Base-by-base conservation (phyloP, 2,888 invertebrate species). In the Nemotelus pantherinus region DNA sequence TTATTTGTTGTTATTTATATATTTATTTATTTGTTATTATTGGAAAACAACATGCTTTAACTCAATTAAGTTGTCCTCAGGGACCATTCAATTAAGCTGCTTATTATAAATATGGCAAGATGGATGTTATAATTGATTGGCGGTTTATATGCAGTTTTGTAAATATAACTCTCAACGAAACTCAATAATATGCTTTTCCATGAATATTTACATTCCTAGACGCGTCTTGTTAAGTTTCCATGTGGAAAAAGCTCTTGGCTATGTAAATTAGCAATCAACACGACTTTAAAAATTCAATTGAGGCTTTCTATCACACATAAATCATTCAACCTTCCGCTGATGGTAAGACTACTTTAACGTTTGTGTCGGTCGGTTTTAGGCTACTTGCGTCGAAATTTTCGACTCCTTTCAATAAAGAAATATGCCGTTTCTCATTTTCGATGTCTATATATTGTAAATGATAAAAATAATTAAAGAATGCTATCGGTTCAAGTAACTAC, bases 261-360 rank as follows among this genome's bases (percentile, higher is more conserved):
- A 25, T 25, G 25, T 25, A 25, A 25, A 25, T 25, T 25, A 25
- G 25, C 25, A 25, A 25, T 25, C 25, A 25, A 25, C 25, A 25
- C 25, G 25, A 25, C 25, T 25, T 25, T 25, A 25, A 25, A 25
- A 25, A 25, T 25, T 25, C 25, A 25, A 25, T 25, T 25, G 25
- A 25, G 25, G 25, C 25, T 25, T 25, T 25, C 25, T 25, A 58
- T 45, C 58, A 68, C 67, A 68, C 77, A 77, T 41, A 58, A 67
- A 7, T 48, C 3, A 65, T 48, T 76, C 68, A 78, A 95, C 95
- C 94, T 93, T 94, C 90, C 84, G 94, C 93, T 84, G 93, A 94
- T 78, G 95, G 95, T 83, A 95, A 91, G 81, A 94, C 89, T 84
- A 92, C 91, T 90, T 95, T 95, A 90, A 95, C 95, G 85, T 91